Conservation (phyloP, 2,888 invertebrate genomes). For the Hirudinaria manillensis region DNA sequence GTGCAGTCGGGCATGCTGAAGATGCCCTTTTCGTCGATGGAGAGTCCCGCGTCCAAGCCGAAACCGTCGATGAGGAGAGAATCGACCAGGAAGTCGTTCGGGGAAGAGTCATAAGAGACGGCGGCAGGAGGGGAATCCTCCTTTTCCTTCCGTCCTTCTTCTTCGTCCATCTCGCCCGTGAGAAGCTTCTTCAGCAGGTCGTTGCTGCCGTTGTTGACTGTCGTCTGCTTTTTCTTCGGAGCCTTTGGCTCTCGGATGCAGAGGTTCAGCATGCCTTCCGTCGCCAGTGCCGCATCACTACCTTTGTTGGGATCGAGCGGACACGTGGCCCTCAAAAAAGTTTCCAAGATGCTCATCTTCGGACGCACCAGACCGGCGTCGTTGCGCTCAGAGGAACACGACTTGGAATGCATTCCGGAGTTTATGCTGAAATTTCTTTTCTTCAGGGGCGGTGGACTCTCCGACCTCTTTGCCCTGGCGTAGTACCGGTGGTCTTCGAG, state of each 20-base stretch:
- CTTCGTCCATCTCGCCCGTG: constrained; percentile 39
- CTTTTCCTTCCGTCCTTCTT: background rate
- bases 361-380: background rate
- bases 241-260: constrained; percentile 5
- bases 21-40: constrained; percentile 30
- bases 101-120: background rate
- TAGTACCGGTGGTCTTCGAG: constrained; percentile 35
- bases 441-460: constrained; percentile 26
- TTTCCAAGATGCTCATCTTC: constrained; percentile 26
- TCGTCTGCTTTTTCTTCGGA: background rate
- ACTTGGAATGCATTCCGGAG: constrained; percentile 11
- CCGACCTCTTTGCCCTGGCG: background rate
- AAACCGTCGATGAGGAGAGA: constrained; percentile 31
- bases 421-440: constrained; percentile 20
- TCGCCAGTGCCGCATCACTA: constrained; percentile 8
- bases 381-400: background rate
- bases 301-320: constrained; percentile 30
- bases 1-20: constrained; percentile 8
- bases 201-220: background rate
- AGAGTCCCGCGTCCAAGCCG: constrained; percentile 31
- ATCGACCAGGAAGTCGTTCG: constrained; percentile 2
- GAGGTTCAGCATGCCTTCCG: constrained; percentile 21
- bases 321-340: constrained; percentile 24
- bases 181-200: constrained; percentile 38
- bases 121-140: background rate